Evolutionary conservation across 2,113 vertebrate genomes (phyloP), one percentile per base, ranked within the genome.

Genomic region (Rhadina sibilatrix): DNA sequence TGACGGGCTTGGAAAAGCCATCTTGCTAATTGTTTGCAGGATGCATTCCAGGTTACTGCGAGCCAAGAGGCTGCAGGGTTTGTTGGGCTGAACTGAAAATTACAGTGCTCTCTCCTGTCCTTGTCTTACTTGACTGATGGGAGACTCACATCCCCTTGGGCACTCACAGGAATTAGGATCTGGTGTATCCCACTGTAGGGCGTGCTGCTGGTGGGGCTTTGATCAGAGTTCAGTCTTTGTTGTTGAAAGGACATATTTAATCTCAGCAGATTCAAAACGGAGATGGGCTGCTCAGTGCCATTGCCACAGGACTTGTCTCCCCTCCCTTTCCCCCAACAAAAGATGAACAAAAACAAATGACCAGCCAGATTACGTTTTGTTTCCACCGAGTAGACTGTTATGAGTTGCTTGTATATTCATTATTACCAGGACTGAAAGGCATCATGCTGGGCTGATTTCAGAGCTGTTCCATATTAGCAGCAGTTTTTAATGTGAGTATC

Each of bases 211-310:
- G 64, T 92, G 44, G 77, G 91, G 54, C 94, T 97, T 97, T 97
- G 95, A 97, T 97, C 89, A 68, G 87, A 83, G 56, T 76, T 93
- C 94, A 93, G 61, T 56, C 72, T 95, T 93, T 96, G 94, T 96
- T 96, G 96, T 95, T 96, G 91, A 96, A 94, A 97, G 92, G 87
- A 94, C 87, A 57, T 88, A 89, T 96, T 97, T 97, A 94, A 96
- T 93, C 89, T 95, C 76, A 60, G 59, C 92, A 94, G 77, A 96
- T 90, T 84, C 59, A 60, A 87, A 95, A 92, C 2, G 19, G 81
- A 94, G 94, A 93, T 80, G 66, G 53, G 71, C 78, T 89, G 74
- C 74, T 95, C 91, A 83, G 78, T 92, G 64, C 83, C 84, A 11
- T 69, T 93, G 87, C 92, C 94, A 92, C 76, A 93, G 90, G 90